Evolutionary conservation across 2,797 vertebrate genomes (phyloP).

Genomic region (Myripristis murdjan): DNA sequence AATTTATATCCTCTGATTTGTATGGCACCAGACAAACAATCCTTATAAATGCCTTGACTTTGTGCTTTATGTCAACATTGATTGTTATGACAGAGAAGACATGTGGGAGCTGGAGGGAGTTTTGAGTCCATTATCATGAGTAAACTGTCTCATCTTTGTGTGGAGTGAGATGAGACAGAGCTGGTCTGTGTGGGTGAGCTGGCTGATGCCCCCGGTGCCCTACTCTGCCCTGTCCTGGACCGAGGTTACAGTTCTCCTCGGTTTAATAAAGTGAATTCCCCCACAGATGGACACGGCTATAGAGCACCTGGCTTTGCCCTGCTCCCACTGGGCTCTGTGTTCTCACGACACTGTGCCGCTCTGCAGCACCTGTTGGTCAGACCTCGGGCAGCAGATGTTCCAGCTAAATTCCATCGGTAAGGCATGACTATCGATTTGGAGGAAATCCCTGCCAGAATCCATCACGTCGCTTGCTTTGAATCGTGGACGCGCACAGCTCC

Average conservation of each 20-base stretch:
- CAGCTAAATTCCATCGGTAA: conserved; percentile 67
- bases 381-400: conserved; percentile 78
- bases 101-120: conserved; percentile 34
- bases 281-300: conserved; percentile 70
- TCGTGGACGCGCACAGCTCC: conserved; percentile 39
- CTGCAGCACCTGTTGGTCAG: conserved; percentile 79
- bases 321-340: conserved; percentile 64
- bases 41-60: neutral
- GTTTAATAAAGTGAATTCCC: conserved; percentile 70
- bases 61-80: conserved; percentile 23
- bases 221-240: conserved; percentile 58
- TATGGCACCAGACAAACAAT: neutral
- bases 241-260: conserved; percentile 74
- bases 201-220: conserved; percentile 22
- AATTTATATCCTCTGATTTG: neutral
- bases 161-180: conserved; percentile 31
- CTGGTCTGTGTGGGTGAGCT: conserved; percentile 60
- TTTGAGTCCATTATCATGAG: neutral
- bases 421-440: conserved; percentile 82
- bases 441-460: conserved; percentile 77
- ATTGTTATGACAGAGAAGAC: conserved; percentile 39
- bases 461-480: conserved; percentile 63
- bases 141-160: conserved; percentile 13
- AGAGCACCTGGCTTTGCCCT: conserved; percentile 73
- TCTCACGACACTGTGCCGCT: conserved; percentile 79